These are phyloP conservation scores for Anoura caudifer DNA, from an alignment of 2,113 vertebrate genomes.

Conservation along the genomic window DNA sequence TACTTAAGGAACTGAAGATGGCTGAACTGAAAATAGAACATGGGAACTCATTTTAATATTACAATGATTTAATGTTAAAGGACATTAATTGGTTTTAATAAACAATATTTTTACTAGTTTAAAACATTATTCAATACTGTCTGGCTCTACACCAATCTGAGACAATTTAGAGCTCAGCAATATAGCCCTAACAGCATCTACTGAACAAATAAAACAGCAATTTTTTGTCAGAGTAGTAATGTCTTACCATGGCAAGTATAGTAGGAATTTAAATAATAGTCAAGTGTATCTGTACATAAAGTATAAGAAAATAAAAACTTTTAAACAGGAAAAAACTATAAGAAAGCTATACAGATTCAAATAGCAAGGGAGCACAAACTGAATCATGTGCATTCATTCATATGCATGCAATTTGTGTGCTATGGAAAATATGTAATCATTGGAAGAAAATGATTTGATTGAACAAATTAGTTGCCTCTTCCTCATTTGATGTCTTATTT, in stretches of 20 bases:
- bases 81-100: background rate
- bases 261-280: background rate
- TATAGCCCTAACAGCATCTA: background rate
- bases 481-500: constrained; percentile 49
- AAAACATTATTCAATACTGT: background rate
- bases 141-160: background rate
- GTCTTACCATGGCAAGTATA: background rate
- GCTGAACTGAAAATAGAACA: background rate
- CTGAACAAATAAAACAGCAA: background rate
- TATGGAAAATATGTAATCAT: constrained; percentile 42
- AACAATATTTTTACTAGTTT: background rate
- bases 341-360: constrained; percentile 39
- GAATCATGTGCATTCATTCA: constrained; percentile 37
- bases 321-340: background rate
- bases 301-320: background rate
- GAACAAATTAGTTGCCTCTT: constrained; percentile 50
- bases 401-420: constrained; percentile 54
- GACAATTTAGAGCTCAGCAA: background rate
- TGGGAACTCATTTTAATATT: background rate
- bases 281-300: background rate
- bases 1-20: background rate
- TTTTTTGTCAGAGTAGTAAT: background rate
- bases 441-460: constrained; percentile 47
- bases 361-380: background rate
- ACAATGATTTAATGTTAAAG: background rate